Evolutionary conservation across 2,797 vertebrate species (phyloP), one percentile per base, ranked within the genome.

Genomic region (Pelobates cultripes): DNA sequence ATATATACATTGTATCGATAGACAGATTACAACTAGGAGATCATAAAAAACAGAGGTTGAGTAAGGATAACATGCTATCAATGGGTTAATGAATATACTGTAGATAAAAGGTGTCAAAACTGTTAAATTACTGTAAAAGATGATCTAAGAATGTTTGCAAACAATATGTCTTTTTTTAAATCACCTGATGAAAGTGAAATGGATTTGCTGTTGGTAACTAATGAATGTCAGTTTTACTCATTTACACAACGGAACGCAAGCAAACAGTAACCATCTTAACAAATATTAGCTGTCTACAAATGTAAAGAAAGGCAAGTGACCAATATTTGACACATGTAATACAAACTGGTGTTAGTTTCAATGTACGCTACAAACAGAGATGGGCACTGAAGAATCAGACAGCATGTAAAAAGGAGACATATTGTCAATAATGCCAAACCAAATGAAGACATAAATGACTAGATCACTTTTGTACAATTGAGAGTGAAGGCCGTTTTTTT

Each of bases 201-300:
- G 61, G 13, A 47, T 76, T 76, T 45, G 60, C 47, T 7, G 63
- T 66, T 47, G 4, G 28, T 9, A 70, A 61, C 51, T 74, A 78
- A 78, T 78, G 70, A 73, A 69, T 64, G 75, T 51, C 43, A 10
- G 43, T 45, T 69, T 28, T 74, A 74, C 78, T 83, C 43, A 70
- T 73, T 77, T 61, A 83, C 75, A 78, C 75, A 83, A 77, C 47
- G 41, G 47, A 78, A 77, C 75, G 60, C 63, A 67, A n/a, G 61
- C 75, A 78, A 78, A 78, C 28, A 3, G 64, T 77, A 77, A 68
- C 75, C n/a, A 70, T 78, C 81, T 83, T 70, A 57, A 69, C 81
- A 83, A 83, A 83, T 78, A 83, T 83, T 83, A 78, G 71, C 70
- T 61, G 42, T 69, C 45, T 28, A 28, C 70, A 64, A 51, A 43